Evolutionary conservation across 2,888 invertebrate genomes (phyloP).

Genomic region (Idaea aversata): DNA sequence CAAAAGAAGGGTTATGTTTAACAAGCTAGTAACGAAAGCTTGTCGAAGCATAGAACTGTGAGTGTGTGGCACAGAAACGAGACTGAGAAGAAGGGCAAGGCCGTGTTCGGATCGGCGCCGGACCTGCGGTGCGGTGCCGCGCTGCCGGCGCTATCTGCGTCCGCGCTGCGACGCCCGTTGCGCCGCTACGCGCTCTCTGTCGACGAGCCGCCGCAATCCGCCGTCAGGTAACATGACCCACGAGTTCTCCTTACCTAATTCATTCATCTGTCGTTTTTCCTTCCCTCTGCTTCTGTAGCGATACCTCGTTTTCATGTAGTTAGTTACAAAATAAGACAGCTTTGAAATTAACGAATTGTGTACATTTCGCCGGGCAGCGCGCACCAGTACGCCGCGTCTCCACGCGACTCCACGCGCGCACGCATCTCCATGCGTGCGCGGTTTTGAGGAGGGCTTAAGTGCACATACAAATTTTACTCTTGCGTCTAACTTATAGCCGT

Average conservation of each 20-base stretch:
- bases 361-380: too few relatives aligned
- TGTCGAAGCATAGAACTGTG: slow-evolving; percentile 43
- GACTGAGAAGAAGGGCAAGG: slow-evolving; percentile 53
- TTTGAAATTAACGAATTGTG: too few relatives aligned
- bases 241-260: background rate
- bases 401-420: too few relatives aligned
- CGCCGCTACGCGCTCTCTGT: slow-evolving; percentile 91
- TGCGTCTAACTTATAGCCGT: too few relatives aligned
- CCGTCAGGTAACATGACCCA: slow-evolving; percentile 57
- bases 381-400: too few relatives aligned
- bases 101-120: slow-evolving; percentile 82
- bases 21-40: slow-evolving; percentile 16
- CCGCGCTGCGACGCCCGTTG: slow-evolving; percentile 74
- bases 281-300: slow-evolving; percentile 12
- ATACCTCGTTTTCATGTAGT: background rate
- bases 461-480: too few relatives aligned
- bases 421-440: too few relatives aligned
- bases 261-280: slow-evolving; percentile 7
- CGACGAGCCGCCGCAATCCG: slow-evolving; percentile 84
- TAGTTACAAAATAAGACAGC: background rate
- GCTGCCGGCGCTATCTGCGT: slow-evolving; percentile 58
- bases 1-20: too few relatives aligned
- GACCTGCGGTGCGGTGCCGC: slow-evolving; percentile 71
- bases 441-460: too few relatives aligned
- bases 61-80: slow-evolving; percentile 58